Evolutionary conservation across 2,113 vertebrate genomes (phyloP), one percentile per base, ranked within the genome.

Genomic region (Bostrychus sinensis): DNA sequence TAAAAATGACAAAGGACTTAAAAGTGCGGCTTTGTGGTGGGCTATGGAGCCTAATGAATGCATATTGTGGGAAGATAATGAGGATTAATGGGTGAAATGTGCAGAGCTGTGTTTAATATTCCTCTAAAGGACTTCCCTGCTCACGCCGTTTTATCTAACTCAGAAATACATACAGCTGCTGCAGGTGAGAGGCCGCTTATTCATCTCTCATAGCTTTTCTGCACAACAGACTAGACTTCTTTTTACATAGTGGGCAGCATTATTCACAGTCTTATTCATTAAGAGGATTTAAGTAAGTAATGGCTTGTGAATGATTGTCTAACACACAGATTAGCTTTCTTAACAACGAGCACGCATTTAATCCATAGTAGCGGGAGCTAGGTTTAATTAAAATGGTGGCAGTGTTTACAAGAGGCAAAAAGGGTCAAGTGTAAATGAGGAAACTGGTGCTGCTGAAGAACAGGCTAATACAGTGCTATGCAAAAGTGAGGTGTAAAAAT

Each of bases 191-290:
- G 10, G 25, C 2, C n/a, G 54, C 25, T 70, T 12, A 30, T 17
- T 55, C 53, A 43, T 53, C 42, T 59, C 39, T 34, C 20, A 39
- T 28, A 62, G 56, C 56, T 63, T 25, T 56, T 70, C 7, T 19
- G 50, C 43, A 3, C 53, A 25, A 25, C 7, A 28, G 16, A 13
- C 16, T 1, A 2, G 9, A n/a, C 37, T 34, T 55, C 39, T 22
- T 57, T 63, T 62, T 43, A 45, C 51, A 45, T 67, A 14, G 51
- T 13, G 13, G 68, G 62, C 77, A 42, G 62, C 59, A 75, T 77
- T 73, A 66, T 66, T 82, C 79, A 81, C 68, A 30, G 50, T 50
- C 78, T 70, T 65, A 78, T 83, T 81, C 81, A 83, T 81, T 81
- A 85, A 63, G 63, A 69, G 54, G 70, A 42, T 81, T 81, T 75